These are phyloP conservation scores for Meloe dianella DNA, from an alignment of 2,888 invertebrate species.

Conservation along the genomic window DNA sequence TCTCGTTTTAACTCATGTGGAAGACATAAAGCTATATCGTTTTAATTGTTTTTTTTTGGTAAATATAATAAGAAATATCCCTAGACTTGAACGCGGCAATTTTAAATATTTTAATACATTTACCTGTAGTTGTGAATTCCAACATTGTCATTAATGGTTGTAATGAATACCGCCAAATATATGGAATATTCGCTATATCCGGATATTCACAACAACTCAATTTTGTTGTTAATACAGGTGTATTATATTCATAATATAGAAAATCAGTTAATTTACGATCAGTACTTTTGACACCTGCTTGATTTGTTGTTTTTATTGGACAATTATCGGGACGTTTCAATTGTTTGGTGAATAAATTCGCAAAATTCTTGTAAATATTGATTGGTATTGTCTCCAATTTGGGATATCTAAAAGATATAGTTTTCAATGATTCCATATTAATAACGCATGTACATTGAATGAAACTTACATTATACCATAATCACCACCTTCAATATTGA, in stretches of 20 bases:
- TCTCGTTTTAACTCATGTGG: no score
- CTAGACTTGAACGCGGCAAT: conserved; percentile 5
- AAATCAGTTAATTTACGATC: conserved; percentile 65
- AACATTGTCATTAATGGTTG: conserved; percentile 69
- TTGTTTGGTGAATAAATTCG: conserved; percentile 59
- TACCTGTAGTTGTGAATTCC: conserved; percentile 68
- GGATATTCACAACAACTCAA: conserved; percentile 88
- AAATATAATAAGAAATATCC: no score
- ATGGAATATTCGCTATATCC: conserved; percentile 66
- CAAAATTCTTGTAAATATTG: conserved; percentile 62
- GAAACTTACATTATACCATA: conserved; percentile 65
- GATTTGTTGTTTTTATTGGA: neutral
- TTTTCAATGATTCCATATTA: conserved; percentile 15
- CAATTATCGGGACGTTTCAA: conserved; percentile 43
- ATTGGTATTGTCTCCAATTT: conserved; percentile 40
- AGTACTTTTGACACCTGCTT: conserved; percentile 34
- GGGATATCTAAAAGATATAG: conserved; percentile 49
- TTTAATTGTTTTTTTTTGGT: no score
- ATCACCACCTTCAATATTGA: conserved; percentile 78
- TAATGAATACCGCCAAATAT: conserved; percentile 74
- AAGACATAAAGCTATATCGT: no score
- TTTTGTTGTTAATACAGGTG: conserved; percentile 74
- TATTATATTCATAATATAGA: conserved; percentile 67
- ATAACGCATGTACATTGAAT: neutral
- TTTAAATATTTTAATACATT: conserved; percentile 29